Evolutionary conservation across 2,113 vertebrate species (phyloP), one percentile per base, ranked within the genome.

Genomic region (Drymodes brunneopygia): DNA sequence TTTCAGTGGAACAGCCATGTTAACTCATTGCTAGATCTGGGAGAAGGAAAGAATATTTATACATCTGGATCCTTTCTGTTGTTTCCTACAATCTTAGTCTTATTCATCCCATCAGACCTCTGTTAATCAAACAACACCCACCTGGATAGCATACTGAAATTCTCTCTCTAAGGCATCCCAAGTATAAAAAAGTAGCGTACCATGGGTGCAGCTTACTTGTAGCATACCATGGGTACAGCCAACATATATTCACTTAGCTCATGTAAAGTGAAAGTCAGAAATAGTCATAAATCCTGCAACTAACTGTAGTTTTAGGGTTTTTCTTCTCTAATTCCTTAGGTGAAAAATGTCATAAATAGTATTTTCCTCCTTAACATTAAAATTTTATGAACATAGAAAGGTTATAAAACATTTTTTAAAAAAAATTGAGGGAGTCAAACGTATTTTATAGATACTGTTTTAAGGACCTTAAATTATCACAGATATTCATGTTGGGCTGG

Each of bases 1-100:
- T 4, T 17, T 65, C 24, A 44, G 12, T n/a, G 16, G 11, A 74
- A 62, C 5, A 81, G 25, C 4, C 27, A 15, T 1, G 0, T 40
- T 53, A 74, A 28, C 12, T 36, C 29, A 48, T 11, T 60, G 10
- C 3, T 60, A 33, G 7, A 6, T 40, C 6, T 24, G 24, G 16
- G 19, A 71, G 16, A 91, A 88, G 11, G 3, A 38, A 66, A 67
- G 48, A 36, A 12, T 8, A 42, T 23, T 6, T 20, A 29, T 14
- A 13, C 8, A 40, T 11, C 12, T 57, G 15, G 12, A 58, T 40
- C 5, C 6, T 33, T 81, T 72, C 40, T 58, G 4, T 51, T 70
- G 15, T 86, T 86, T 53, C 51, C 7, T 48, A 35, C 8, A 74
- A 3, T 35, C 16, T 21, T 57, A 5, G 9, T 79, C 8, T n/a